Evolutionary conservation across 2,113 vertebrate species (phyloP).

Genomic region (Chamaea fasciata): DNA sequence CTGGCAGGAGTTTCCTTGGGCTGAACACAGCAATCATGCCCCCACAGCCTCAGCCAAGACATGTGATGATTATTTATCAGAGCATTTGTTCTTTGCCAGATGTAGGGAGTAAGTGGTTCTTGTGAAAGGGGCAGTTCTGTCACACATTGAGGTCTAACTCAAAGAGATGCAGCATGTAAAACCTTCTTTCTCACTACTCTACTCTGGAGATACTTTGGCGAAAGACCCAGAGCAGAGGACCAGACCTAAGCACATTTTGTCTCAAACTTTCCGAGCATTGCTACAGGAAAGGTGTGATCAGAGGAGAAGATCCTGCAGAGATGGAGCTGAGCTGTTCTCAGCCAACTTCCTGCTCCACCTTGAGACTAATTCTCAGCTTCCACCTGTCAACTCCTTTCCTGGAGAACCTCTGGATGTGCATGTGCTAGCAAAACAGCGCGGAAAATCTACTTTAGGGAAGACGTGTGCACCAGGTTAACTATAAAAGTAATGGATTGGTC

Average conservation of each 20-base stretch:
- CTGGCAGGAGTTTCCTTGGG: background rate
- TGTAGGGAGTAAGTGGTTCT: background rate
- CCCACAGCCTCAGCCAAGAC: background rate
- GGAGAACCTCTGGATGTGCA: background rate
- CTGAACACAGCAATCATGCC: background rate
- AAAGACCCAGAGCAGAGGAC: background rate
- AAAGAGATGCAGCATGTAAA: rapidly evolving
- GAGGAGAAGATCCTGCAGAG: background rate
- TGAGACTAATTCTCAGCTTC: background rate
- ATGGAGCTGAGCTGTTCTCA: background rate
- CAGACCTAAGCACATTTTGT: background rate
- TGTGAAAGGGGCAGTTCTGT: background rate
- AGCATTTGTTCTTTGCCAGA: background rate
- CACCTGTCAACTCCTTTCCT: background rate
- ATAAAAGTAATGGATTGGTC: background rate
- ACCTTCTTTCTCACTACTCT: background rate
- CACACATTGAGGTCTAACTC: background rate
- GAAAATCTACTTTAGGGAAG: background rate
- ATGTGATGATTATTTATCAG: background rate
- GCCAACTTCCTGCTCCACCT: background rate
- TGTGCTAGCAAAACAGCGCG: background rate
- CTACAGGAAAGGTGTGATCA: background rate
- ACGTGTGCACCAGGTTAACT: background rate
- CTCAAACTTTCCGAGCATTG: background rate
- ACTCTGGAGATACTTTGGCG: background rate